Conservation (phyloP, 2,113 vertebrate species). For the Burhinus bistriatus region DNA sequence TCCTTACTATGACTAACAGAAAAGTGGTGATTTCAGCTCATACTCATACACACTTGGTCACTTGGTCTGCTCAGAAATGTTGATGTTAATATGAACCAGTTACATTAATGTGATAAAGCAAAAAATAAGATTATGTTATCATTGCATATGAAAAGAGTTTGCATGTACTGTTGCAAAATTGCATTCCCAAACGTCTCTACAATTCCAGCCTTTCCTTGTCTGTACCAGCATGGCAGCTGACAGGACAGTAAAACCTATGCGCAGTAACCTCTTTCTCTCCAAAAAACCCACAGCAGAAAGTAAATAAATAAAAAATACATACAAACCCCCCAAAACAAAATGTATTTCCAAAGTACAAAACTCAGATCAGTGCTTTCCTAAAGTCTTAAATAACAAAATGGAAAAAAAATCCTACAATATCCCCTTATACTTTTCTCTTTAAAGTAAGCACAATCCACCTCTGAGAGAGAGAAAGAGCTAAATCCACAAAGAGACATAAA, state of each 20-base stretch:
- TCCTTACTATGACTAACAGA: not conserved
- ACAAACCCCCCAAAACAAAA: rapidly evolving
- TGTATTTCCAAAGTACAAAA: not conserved
- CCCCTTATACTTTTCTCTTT: rapidly evolving
- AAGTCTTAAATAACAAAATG: not conserved
- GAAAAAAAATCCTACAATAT: not conserved
- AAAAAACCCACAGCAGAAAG: not conserved
- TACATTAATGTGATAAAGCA: not conserved
- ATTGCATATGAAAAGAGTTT: not conserved
- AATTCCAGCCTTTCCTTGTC: not conserved
- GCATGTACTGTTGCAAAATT: rapidly evolving
- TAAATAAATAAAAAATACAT: not conserved
- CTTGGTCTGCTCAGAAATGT: not conserved
- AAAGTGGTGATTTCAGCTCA: not conserved
- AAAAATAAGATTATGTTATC: not conserved
- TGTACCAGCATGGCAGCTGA: not conserved
- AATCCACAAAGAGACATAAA: not conserved
- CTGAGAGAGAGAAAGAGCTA: not conserved
- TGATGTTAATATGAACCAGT: not conserved
- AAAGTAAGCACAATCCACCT: not conserved
- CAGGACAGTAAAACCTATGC: not conserved
- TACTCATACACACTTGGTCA: not conserved
- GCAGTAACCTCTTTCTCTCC: rapidly evolving
- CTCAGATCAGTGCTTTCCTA: not conserved
- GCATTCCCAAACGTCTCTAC: not conserved